Base-by-base conservation (phyloP, 2,888 invertebrate genomes). In the Caenorhabditis sp. region DNA sequence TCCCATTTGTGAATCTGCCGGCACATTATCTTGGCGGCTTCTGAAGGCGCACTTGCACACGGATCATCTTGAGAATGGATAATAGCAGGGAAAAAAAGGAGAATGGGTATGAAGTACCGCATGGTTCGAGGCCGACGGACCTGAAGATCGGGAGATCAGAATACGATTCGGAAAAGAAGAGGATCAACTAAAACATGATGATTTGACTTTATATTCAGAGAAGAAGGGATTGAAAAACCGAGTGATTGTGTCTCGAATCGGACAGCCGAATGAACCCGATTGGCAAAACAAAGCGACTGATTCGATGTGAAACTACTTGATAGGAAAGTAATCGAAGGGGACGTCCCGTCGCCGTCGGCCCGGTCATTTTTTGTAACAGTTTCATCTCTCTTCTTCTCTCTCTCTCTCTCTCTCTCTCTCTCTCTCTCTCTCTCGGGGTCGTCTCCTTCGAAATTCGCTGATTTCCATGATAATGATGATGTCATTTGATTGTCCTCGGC, bases 1-100 rank as follows among this genome's bases (percentile, higher is more conserved):
- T 87, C 87, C 87, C 87, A 88, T 65, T 77, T 79, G 65, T 85
- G 83, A 37, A 87, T 79, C 61, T 87, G 87, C 43, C 79, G 75
- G 68, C 87, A 87, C 39, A 87, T 68, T 15, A 84, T 86, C 62
- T 83, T 83, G 8, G 84, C 75, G 17, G 85, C 78, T 48, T 76
- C 71, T 1, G 81, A 84, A 2, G 87, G 87, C 5, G 87, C 87
- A 17, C 46, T 55, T 0, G 83, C 83, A 72, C 87, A 87, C 22
- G 80, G 80, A 70, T 83, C 83, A 7, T 32, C 56, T 22, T 68
- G 68, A 20, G 58, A 58, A n/a, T n/a, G 35, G 20, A 59, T 13
- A 32, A 32, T 17, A 8, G 27, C 9, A n/a, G 41, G 50, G 24
- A 48, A 48, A 11, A 58, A 9, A 11, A 58, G 39, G 27, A 58